Conservation (phyloP, 2,797 vertebrate genomes). For the Pempheris klunzingeri region DNA sequence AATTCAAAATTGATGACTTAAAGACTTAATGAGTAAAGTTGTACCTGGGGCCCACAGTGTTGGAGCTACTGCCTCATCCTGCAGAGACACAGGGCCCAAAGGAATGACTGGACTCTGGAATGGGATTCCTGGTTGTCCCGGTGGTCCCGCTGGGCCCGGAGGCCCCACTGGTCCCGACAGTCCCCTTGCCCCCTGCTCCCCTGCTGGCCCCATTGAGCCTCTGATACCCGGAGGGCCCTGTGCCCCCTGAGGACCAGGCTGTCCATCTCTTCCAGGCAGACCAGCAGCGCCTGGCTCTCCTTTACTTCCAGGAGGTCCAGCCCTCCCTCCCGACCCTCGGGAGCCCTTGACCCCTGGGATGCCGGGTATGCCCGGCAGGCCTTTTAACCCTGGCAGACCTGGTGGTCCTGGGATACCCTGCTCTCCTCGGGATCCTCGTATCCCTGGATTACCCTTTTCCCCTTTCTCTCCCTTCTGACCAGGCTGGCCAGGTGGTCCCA, state of each 20-base stretch:
- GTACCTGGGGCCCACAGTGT: constrained; percentile 68
- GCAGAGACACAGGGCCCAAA: constrained; percentile 85
- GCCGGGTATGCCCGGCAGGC: constrained; percentile 91
- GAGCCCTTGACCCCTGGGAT: constrained; percentile 92
- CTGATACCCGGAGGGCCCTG: constrained; percentile 91
- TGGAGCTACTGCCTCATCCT: constrained; percentile 79
- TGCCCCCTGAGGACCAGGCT: constrained; percentile 89
- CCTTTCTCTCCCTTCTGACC: constrained; percentile 95
- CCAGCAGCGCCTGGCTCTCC: constrained; percentile 92
- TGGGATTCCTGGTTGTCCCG: constrained; percentile 87
- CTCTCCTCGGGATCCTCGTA: constrained; percentile 90
- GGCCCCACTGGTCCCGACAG: constrained; percentile 89
- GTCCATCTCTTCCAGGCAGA: constrained; percentile 91
- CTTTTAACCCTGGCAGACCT: constrained; percentile 91
- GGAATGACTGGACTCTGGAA: constrained; percentile 76
- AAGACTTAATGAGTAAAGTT: background rate
- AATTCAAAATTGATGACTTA: constrained; percentile 4
- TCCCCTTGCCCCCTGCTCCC: constrained; percentile 90
- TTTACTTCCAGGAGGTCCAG: constrained; percentile 90
- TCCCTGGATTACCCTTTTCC: constrained; percentile 90
- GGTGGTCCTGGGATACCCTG: constrained; percentile 88
- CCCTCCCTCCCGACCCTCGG: constrained; percentile 93
- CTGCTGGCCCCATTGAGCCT: constrained; percentile 90
- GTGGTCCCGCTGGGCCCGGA: constrained; percentile 88
- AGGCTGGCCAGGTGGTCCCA: constrained; percentile 87